These are phyloP conservation scores for Papilio machaon DNA, from an alignment of 1,140 invertebrate species.

Conservation along the genomic window DNA sequence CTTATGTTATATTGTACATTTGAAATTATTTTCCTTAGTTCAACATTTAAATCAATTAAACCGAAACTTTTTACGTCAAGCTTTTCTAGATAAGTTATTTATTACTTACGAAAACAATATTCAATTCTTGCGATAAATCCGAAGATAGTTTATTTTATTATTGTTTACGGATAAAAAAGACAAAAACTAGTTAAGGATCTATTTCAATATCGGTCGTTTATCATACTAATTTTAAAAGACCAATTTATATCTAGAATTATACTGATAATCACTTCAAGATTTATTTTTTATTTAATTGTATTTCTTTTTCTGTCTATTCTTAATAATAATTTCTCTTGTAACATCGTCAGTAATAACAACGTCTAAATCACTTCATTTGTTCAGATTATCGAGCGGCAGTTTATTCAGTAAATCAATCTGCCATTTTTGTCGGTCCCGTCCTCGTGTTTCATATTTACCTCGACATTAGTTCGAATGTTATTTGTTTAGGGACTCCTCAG, in stretches of 20 bases:
- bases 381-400: background rate
- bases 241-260: too few relatives aligned
- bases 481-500: conserved; percentile 17
- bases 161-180: too few relatives aligned
- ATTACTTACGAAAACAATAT: too few relatives aligned
- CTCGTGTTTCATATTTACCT: conserved; percentile 19
- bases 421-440: conserved; percentile 6
- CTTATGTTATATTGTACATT: background rate
- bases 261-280: too few relatives aligned
- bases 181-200: too few relatives aligned
- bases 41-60: background rate
- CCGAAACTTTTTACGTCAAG: background rate
- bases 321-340: background rate
- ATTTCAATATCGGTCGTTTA: too few relatives aligned
- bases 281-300: background rate
- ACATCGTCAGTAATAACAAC: conserved; percentile 3
- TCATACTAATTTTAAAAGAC: too few relatives aligned
- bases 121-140: too few relatives aligned
- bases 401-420: conserved; percentile 12
- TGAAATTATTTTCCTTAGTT: background rate
- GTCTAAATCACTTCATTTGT: conserved; percentile 1
- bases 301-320: background rate
- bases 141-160: too few relatives aligned
- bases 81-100: background rate
- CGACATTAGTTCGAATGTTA: conserved; percentile 22